These are phyloP conservation scores for Antigone vipio DNA, from an alignment of 2,113 vertebrate species.

Conservation along the genomic window DNA sequence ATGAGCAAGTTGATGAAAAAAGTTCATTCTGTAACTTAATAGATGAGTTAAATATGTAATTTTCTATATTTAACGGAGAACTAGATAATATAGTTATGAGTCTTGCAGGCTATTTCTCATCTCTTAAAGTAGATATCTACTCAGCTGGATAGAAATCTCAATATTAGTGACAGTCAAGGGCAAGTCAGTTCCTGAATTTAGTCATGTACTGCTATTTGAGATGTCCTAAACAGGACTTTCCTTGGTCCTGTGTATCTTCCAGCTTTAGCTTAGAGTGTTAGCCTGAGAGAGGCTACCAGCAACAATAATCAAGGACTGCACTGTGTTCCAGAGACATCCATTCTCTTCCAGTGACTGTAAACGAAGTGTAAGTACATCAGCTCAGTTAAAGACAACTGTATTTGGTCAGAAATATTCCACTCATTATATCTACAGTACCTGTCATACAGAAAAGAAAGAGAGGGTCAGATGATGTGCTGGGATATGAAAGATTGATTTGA, in stretches of 20 bases:
- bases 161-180: background rate
- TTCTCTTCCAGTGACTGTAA: background rate
- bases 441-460: background rate
- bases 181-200: background rate
- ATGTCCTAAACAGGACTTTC: background rate
- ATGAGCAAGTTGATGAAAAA: background rate
- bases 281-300: background rate
- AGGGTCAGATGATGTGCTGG: background rate
- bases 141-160: background rate
- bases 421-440: background rate
- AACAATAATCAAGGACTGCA: background rate
- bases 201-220: background rate
- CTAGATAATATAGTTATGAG: background rate
- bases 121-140: background rate
- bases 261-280: background rate
- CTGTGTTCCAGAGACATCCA: background rate
- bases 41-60: background rate
- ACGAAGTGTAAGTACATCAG: background rate
- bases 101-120: background rate
- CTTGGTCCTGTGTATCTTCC: background rate
- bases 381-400: background rate
- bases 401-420: background rate
- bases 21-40: background rate
- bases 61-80: background rate
- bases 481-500: background rate